Conservation (phyloP, 2,797 vertebrate species). For the Astyanax mexicanus region DNA sequence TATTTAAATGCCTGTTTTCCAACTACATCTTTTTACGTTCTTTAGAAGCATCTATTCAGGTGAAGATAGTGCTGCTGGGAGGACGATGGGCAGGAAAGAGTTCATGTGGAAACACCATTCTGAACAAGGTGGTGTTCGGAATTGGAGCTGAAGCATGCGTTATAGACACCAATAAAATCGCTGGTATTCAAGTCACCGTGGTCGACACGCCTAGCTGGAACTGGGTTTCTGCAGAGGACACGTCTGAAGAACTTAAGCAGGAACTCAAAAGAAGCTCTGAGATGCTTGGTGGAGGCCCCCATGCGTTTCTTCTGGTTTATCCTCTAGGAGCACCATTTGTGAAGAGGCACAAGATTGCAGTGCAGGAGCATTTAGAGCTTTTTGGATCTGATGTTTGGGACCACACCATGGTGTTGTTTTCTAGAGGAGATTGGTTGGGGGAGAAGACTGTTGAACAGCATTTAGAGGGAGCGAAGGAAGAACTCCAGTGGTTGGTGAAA, state of each 20-base stretch:
- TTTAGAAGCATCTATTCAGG: not conserved
- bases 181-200: conserved; percentile 15
- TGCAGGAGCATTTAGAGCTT: conserved; percentile 34
- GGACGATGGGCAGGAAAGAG: conserved; percentile 44
- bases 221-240: conserved; percentile 33
- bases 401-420: conserved; percentile 33
- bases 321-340: conserved; percentile 27
- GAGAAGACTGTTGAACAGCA: conserved; percentile 23
- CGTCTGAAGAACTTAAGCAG: conserved; percentile 41
- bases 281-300: conserved; percentile 15
- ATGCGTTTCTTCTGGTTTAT: conserved; percentile 37
- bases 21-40: no score
- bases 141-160: conserved; percentile 7
- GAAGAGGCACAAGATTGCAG: not conserved
- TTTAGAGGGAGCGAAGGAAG: conserved; percentile 8
- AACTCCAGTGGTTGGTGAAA: not conserved
- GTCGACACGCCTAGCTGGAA: conserved; percentile 44
- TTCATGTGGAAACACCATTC: conserved; percentile 34
- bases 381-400: conserved; percentile 34
- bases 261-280: conserved; percentile 37
- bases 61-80: conserved; percentile 29
- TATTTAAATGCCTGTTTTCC: not conserved
- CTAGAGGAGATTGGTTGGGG: conserved; percentile 38
- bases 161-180: conserved; percentile 6
- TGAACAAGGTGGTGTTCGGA: conserved; percentile 36